A percentile compares a stretch with the other conserved stretches of the same genome.
Evolutionary conservation across 2,888 invertebrate species (phyloP).

Genomic region (Globia sparganii): DNA sequence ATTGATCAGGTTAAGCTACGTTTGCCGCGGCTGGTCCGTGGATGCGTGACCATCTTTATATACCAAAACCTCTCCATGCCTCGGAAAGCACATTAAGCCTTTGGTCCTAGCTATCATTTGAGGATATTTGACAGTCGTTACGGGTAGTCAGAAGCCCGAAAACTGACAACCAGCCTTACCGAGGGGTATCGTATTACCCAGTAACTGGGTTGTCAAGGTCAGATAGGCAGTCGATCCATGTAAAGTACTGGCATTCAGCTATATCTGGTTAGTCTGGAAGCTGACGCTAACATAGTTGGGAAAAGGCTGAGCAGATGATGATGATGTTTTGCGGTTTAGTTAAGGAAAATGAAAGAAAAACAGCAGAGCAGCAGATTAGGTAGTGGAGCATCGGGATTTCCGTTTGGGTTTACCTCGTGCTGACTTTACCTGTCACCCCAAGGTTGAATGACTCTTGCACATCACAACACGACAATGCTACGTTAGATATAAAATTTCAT

Average conservation of each 20-base stretch:
- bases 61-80: background rate
- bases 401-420: background rate
- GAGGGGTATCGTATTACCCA: too few relatives aligned
- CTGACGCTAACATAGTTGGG: too few relatives aligned
- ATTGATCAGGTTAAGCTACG: too few relatives aligned
- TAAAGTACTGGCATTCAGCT: too few relatives aligned
- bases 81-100: background rate
- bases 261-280: too few relatives aligned
- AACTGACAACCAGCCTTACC: too few relatives aligned
- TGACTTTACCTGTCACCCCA: background rate
- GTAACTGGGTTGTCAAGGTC: too few relatives aligned
- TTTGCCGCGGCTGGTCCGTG: too few relatives aligned
- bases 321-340: slow-evolving; percentile 4
- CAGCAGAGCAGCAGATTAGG: background rate
- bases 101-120: too few relatives aligned
- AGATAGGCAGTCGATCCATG: too few relatives aligned
- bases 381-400: background rate
- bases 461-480: background rate
- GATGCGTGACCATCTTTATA: background rate
- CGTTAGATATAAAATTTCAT: background rate
- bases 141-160: background rate
- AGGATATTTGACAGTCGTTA: background rate
- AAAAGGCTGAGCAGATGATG: too few relatives aligned
- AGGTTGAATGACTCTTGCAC: background rate
- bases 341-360: slow-evolving; percentile 10